Conservation (phyloP, 2,113 vertebrate species). For the Cyprinodon brontotheroides region DNA sequence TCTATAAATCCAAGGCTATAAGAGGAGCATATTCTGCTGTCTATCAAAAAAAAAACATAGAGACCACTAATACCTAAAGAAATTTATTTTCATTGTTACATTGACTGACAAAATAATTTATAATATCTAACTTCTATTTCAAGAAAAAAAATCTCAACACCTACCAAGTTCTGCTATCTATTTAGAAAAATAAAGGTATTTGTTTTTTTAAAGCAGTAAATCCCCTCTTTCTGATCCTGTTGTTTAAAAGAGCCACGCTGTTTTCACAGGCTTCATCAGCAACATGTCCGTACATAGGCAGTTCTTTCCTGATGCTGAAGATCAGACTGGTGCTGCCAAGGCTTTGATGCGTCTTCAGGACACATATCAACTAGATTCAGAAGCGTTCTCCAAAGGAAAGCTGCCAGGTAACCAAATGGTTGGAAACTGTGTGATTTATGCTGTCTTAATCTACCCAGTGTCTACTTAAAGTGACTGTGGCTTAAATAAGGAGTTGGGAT, state of each 20-base stretch:
- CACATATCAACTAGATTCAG: slow-evolving; percentile 93
- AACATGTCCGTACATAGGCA: slow-evolving; percentile 93
- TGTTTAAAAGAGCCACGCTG: neutral
- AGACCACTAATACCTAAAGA: too few species aligned
- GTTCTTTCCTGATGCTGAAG: slow-evolving; percentile 92
- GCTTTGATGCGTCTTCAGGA: slow-evolving; percentile 97
- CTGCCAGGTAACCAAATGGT: slow-evolving; percentile 83
- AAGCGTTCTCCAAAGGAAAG: slow-evolving; percentile 89
- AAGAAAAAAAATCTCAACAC: too few species aligned
- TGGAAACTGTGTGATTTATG: neutral
- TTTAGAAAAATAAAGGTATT: too few species aligned
- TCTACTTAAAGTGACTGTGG: neutral
- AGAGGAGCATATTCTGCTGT: neutral
- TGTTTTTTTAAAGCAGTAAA: neutral
- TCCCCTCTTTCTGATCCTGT: neutral
- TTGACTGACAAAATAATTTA: neutral
- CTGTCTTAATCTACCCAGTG: neutral
- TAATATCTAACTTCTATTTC: neutral
- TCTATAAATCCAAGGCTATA: neutral
- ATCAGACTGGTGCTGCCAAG: slow-evolving; percentile 91
- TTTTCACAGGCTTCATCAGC: slow-evolving; percentile 87
- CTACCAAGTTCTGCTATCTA: too few species aligned
- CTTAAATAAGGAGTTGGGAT: neutral
- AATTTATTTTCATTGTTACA: neutral
- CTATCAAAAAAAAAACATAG: too few species aligned